Evolutionary conservation across 2,888 invertebrate genomes (phyloP).

Genomic region (Pimpla rufipes): DNA sequence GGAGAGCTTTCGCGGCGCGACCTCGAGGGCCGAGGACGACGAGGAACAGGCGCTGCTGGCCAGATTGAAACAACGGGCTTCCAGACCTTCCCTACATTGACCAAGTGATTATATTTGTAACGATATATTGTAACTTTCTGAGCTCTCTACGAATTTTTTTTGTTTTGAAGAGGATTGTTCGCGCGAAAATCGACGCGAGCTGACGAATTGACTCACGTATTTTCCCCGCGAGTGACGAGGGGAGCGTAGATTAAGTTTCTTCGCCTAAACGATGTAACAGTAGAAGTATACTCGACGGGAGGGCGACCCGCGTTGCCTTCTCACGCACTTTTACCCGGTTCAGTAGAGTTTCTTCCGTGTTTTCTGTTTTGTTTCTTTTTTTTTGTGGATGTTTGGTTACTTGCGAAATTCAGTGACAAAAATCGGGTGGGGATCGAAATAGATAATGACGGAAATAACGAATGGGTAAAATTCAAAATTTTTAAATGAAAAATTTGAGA

Average conservation of each 20-base stretch:
- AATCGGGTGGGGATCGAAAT: no score
- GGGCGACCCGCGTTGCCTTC: conserved; percentile 52
- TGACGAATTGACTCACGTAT: conserved; percentile 56
- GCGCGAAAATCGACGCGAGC: conserved; percentile 31
- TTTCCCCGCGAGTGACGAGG: conserved; percentile 55
- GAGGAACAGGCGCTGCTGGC: conserved; percentile 83
- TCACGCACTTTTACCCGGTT: conserved; percentile 13
- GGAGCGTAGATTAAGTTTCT: conserved; percentile 56
- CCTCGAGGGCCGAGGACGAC: conserved; percentile 81
- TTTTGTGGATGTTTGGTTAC: conserved; percentile 1
- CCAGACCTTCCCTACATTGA: conserved; percentile 83
- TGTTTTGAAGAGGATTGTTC: no score
- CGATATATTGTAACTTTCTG: conserved; percentile 29
- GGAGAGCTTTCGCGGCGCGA: conserved; percentile 90
- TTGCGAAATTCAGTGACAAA: conserved; percentile 50
- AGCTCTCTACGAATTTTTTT: conserved; percentile 24
- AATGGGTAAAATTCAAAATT: no score
- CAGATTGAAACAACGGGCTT: conserved; percentile 86
- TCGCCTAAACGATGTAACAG: conserved; percentile 52
- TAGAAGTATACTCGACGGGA: conserved; percentile 28
- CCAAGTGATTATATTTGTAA: conserved; percentile 76
- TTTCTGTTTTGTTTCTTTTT: background rate
- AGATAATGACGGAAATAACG: no score
- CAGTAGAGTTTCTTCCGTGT: conserved; percentile 22
- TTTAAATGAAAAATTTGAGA: no score